Evolutionary conservation across 64 coral and sea anemone species (phyloP), one percentile per base, ranked within the genome.

Genomic region (Stichodactyla mertensii): DNA sequence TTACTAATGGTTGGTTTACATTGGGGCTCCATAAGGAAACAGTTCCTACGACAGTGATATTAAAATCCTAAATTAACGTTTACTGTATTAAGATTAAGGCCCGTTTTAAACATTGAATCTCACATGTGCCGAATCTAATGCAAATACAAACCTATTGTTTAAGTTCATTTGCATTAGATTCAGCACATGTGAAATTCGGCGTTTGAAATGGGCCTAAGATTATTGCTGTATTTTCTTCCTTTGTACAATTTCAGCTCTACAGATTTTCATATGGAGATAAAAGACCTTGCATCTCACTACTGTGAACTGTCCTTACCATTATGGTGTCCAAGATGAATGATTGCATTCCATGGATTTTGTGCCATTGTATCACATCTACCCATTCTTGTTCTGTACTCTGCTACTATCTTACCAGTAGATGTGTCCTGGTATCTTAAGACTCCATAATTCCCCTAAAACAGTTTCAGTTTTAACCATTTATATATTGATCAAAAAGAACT

Each of bases 311-410:
- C 10, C n/a, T 81, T 66, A 99, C 97, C 97, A 79, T 89, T 99
- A 55, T 81, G 83, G 85, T 99, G 97, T 28, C 97, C 97, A 28
- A 99, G 77, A 52, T 99, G 87, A 82, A 99, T 88, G 31, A 99
- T 88, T 11, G 97, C 97, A 89, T 99, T 99, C 36, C 89, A 84
- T 19, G 97, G 90, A 84, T 99, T 99, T 13, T 95, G 87, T 1
- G 93, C 84, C 93, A 99, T 99, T 53, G 92, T 92, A 70, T 99
- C 90, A 99, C 97, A 99, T 85, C 78, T 87, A 9, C 97, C 97
- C 23, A 95, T 61, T 61, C 84, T 92, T 61, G 97, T 92, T 53
- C 83, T 82, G 54, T 92, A 79, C 36, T 88, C 86, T 70, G 83
- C 85, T 6, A 99, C 54, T 6, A 81, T 55, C 82, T 92, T 99